Evolutionary conservation across 2,888 invertebrate species (phyloP).

Genomic region (Steromphala cineraria): DNA sequence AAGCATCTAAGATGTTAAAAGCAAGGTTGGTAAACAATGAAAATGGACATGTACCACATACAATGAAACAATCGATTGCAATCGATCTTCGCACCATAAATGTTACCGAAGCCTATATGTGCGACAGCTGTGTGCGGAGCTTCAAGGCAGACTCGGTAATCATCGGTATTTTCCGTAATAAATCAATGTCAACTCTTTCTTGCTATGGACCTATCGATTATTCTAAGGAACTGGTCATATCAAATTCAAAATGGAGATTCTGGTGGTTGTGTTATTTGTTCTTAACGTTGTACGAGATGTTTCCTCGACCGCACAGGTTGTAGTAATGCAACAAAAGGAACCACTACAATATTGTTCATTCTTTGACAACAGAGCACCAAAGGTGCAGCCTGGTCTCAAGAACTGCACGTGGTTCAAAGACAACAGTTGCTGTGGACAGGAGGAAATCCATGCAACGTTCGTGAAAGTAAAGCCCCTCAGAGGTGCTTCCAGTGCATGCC

Average conservation of each 20-base stretch:
- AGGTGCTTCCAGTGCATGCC: slow-evolving; percentile 73
- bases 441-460: slow-evolving; percentile 75
- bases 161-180: too few relatives aligned
- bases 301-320: not conserved
- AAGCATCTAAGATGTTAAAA: too few relatives aligned
- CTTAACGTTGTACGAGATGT: not conserved
- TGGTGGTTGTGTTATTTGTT: not conserved
- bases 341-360: slow-evolving; percentile 70
- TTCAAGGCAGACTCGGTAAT: too few relatives aligned
- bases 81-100: too few relatives aligned
- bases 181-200: too few relatives aligned
- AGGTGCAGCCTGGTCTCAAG: slow-evolving; percentile 71
- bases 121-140: too few relatives aligned
- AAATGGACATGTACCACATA: too few relatives aligned
- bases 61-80: too few relatives aligned
- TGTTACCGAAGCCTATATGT: too few relatives aligned
- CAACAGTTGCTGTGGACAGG: slow-evolving; percentile 74
- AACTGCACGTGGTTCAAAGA: slow-evolving; percentile 76
- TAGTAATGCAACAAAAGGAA: not conserved
- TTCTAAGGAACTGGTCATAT: not conserved
- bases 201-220: not conserved
- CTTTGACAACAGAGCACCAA: slow-evolving; percentile 74
- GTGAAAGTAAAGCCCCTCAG: slow-evolving; percentile 74
- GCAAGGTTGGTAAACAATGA: too few relatives aligned
- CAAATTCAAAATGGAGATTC: not conserved